phyloP scores from a whole-genome alignment of 2,113 vertebrate genomes.

The Crotalus helleri region DNA sequence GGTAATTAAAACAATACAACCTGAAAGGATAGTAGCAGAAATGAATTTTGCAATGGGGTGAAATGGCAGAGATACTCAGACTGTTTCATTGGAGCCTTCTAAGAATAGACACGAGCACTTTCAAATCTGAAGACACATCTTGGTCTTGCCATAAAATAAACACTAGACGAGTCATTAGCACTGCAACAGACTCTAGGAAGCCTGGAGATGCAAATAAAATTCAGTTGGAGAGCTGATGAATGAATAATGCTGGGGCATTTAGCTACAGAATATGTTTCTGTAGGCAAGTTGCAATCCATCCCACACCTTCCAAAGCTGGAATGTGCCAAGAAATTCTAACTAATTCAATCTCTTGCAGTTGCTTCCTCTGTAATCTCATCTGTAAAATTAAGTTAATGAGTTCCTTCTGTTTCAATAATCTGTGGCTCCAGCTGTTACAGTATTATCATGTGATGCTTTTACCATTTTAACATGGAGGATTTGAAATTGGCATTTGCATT shows the following conservation, averaged over 20 bases:
- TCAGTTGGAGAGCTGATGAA: not conserved
- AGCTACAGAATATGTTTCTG: not conserved
- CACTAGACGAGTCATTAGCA: not conserved
- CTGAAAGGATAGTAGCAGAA: not conserved
- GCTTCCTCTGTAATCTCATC: slow-evolving; percentile 1
- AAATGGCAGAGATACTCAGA: not conserved
- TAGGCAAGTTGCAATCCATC: not conserved
- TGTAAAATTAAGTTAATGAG: slow-evolving; percentile 1
- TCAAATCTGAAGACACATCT: not conserved
- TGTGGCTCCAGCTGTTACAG: not conserved
- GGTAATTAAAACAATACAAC: slow-evolving; percentile 25
- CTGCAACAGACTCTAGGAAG: not conserved
- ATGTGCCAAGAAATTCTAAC: not conserved
- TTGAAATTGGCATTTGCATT: not conserved
- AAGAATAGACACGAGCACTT: not conserved
- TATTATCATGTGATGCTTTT: not conserved
- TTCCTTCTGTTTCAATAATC: not conserved
- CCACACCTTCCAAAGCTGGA: not conserved
- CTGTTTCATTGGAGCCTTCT: not conserved
- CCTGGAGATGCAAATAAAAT: not conserved
- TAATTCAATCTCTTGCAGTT: not conserved
- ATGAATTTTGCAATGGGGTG: not conserved
- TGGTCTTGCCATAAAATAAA: not conserved
- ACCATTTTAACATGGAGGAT: not conserved
- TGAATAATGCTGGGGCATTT: not conserved